Base-by-base conservation (phyloP, 2,797 vertebrate genomes). In the Agapornis canus region DNA sequence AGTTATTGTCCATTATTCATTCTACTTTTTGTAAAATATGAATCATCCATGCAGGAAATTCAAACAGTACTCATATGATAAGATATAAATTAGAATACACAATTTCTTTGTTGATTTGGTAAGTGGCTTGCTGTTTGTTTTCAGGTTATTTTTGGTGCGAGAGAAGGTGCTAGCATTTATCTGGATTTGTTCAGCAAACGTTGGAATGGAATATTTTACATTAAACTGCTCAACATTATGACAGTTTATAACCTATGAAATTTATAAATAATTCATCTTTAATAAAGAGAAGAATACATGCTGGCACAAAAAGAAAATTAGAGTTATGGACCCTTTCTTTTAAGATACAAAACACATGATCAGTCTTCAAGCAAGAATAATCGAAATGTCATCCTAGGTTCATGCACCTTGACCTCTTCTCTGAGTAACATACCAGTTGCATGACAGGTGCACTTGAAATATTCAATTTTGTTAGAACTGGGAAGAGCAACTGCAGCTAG, bases 351-450 rank as follows among this genome's bases (percentile, higher is more conserved):
- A 92, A 70, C 35, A 37, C 7, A 39, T 77, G 18, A 87, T 93
- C 94, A 93, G n/a, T 89, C 84, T 92, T 95, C 65, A 87, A 86
- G 57, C 75, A 89, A 90, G 78, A 71, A 61, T 75, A 94, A 93
- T 51, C 82, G 76, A 91, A 61, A 81, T 87, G 69, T 89, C 90
- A 48, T 45, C 73, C 51, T 48, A 83, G 86, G 88, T 76, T 43
- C 79, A 20, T 72, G 86, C 49, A 91, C 92, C 54, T 89, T 95
- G 89, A 89, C 89, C 86, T 78, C 72, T 94, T 89, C 3, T 7
- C 57, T 71, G 71, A 85, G n/a, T 87, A 81, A 75, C 68, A 73
- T 43, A 73, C 75, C 72, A 59, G 39, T 47, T 91, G 45, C 47
- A 65, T 75, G 90, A 48, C 71, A 92, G 82, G 45, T 75, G n/a